Base-by-base conservation (phyloP, 2,888 invertebrate species). In the Caenorhabditis sp. region DNA sequence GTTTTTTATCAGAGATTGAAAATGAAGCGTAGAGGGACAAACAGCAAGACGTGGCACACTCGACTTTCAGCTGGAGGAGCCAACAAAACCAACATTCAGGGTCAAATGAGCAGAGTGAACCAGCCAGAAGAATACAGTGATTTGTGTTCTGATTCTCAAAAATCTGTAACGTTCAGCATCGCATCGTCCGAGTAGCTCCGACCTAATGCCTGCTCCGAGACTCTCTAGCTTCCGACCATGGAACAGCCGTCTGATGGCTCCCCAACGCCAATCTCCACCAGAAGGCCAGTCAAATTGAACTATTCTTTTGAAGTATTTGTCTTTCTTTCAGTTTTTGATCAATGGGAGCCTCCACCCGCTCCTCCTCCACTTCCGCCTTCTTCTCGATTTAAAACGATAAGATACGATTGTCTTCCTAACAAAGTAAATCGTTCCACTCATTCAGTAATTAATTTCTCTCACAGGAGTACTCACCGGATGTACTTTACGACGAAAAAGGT, bases 1-100 rank as follows among this genome's bases (percentile, higher is more conserved):
- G 30, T 7, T n/a, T n/a, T n/a, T n/a, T n/a, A n/a, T 30, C 30
- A 30, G 7, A 30, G 9, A 30, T 6, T 30, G 9, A 30, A 30
- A 30, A 70, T 70, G 70, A 39, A 26, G 7, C 70, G 70, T 2
- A 52, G 59, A 24, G 37, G 41, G 11, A 2, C 6, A 3, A 43
- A 27, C 9, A 22, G 32, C 11, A 53, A 74, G 30, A n/a, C n/a
- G n/a, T 62, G 55, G 50, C 62, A 62, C 52, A 43, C 43, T 0
- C 41, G 68, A 13, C 52, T 75, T 11, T 75, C 75, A 6, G 75
- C 62, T 6, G 75, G 75, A 8, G 75, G 75, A 50, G 75, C 75
- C 3, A 75, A 75, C 52, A 48, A 58, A 37, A 75, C 75, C 11
- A 75, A 58, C 37, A 27, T 75, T 20, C 48, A 58, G 7, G 62